phyloP scores from a whole-genome alignment of 2,888 invertebrate species.

The Cheilosia impressa region DNA sequence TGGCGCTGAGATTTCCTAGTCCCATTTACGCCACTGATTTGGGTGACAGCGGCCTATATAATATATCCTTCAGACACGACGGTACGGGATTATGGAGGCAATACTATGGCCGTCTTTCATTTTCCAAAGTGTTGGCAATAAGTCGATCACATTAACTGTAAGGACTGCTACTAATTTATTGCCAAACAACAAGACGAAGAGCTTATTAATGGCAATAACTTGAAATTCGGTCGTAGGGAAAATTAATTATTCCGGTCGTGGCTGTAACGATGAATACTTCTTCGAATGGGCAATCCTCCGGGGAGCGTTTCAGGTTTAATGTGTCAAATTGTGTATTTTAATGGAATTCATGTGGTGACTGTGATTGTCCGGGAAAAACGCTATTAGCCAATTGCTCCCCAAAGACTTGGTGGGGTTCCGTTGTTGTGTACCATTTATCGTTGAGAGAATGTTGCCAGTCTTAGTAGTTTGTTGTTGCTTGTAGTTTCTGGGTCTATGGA shows the following conservation, averaged over 20 bases:
- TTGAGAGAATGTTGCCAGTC: too few relatives aligned
- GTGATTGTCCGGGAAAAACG: conserved; percentile 9
- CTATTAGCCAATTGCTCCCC: conserved; percentile 8
- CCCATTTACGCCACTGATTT: too few relatives aligned
- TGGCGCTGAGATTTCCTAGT: too few relatives aligned
- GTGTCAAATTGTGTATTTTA: conserved; percentile 43
- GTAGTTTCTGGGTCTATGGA: too few relatives aligned
- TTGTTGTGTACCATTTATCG: conserved; percentile 33
- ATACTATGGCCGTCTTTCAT: neutral
- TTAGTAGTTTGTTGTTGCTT: too few relatives aligned
- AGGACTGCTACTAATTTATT: conserved; percentile 52
- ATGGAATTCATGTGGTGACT: conserved; percentile 40
- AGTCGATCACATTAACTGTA: conserved; percentile 50
- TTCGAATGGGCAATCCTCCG: neutral
- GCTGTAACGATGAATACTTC: neutral
- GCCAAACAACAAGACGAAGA: conserved; percentile 30
- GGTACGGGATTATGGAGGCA: neutral
- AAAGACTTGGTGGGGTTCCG: neutral
- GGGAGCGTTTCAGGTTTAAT: conserved; percentile 24
- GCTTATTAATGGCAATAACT: conserved; percentile 57
- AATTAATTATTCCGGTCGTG: conserved; percentile 55
- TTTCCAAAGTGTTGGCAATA: conserved; percentile 34
- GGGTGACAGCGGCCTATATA: too few relatives aligned
- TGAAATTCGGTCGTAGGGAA: conserved; percentile 46
- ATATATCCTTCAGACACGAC: too few relatives aligned